A percentile compares a stretch with the other conserved stretches of the same genome.
Evolutionary conservation across 2,888 invertebrate genomes (phyloP).

Genomic region (Lasioglossum vierecki): DNA sequence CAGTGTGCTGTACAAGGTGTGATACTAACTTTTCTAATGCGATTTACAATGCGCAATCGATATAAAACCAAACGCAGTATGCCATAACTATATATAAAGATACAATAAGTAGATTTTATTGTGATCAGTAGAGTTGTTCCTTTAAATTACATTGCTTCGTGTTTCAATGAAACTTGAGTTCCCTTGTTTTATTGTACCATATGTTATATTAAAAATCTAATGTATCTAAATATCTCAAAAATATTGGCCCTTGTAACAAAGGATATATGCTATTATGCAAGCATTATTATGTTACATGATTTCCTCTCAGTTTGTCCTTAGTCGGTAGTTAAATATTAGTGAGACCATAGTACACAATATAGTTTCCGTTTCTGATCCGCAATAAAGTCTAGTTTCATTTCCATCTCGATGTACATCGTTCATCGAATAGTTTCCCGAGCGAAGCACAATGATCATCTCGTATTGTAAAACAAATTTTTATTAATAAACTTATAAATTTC

Average conservation of each 20-base stretch:
- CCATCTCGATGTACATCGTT: neutral
- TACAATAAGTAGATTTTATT: conserved; percentile 25
- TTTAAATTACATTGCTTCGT: conserved; percentile 25
- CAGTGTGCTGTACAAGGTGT: conserved; percentile 48
- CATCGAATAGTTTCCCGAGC: conserved; percentile 21
- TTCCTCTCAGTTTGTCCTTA: conserved; percentile 25
- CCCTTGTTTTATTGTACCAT: conserved; percentile 37
- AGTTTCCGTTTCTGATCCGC: conserved; percentile 38
- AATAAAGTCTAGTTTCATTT: conserved; percentile 27
- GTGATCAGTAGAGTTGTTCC: conserved; percentile 28
- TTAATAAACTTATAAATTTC: conserved; percentile 33
- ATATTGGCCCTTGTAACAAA: conserved; percentile 58
- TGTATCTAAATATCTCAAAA: conserved; percentile 49
- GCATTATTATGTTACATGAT: conserved; percentile 34
- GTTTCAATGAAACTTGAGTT: conserved; percentile 37
- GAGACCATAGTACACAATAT: conserved; percentile 18
- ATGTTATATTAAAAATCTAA: conserved; percentile 45
- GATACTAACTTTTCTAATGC: conserved; percentile 17
- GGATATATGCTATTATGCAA: conserved; percentile 45
- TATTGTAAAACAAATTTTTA: conserved; percentile 39
- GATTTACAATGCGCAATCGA: conserved; percentile 31
- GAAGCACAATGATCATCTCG: conserved; percentile 2
- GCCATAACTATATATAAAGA: conserved; percentile 36
- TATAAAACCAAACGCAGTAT: conserved; percentile 35
- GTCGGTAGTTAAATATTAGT: conserved; percentile 25